Evolutionary conservation across 2,888 invertebrate genomes (phyloP).

Genomic region (Belgica antarctica): DNA sequence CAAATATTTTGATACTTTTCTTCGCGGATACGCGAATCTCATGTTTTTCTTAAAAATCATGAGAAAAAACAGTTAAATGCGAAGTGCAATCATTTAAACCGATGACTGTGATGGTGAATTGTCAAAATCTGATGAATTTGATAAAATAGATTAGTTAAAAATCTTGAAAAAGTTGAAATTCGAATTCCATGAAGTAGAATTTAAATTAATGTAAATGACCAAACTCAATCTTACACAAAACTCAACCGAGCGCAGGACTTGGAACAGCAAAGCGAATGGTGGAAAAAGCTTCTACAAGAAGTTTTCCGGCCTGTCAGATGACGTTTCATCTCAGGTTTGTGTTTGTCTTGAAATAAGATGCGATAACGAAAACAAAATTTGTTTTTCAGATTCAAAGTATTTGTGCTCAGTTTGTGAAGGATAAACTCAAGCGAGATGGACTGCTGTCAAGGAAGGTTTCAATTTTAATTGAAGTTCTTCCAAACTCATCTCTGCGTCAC

Average conservation of each 20-base stretch:
- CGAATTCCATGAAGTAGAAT: background rate
- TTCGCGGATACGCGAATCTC: no score
- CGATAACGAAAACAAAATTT: no score
- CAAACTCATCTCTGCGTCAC: background rate
- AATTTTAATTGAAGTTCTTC: constrained; percentile 18
- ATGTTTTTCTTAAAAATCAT: no score
- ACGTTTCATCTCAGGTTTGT: constrained; percentile 32
- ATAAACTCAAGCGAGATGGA: constrained; percentile 25
- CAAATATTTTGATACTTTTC: no score
- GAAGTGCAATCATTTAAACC: no score
- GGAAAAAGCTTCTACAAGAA: background rate
- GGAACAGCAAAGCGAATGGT: background rate
- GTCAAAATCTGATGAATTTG: no score
- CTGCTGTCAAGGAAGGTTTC: constrained; percentile 26
- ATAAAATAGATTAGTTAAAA: no score
- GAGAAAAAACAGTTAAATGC: no score
- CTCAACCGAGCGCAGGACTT: background rate
- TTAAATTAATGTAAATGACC: background rate
- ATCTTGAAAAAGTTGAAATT: background rate
- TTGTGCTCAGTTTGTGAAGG: constrained; percentile 24
- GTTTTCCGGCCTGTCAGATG: background rate
- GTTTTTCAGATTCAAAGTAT: constrained; percentile 23
- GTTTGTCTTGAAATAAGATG: background rate
- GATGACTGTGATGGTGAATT: no score
- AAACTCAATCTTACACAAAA: no score